Base-by-base conservation (phyloP, 2,113 vertebrate genomes). In the Phrynosoma platyrhinos region DNA sequence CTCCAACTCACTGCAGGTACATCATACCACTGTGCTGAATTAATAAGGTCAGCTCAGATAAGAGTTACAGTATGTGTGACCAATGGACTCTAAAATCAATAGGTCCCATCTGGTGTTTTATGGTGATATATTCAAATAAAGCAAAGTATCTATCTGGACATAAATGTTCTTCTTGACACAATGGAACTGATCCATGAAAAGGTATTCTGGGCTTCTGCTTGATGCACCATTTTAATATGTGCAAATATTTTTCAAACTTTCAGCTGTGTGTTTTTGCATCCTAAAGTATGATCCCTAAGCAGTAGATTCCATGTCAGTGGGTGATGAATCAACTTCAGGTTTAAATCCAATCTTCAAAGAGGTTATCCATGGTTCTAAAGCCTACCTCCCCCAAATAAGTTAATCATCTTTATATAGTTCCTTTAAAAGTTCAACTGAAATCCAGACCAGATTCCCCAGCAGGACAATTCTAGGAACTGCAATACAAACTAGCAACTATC, bases 81-180 rank as follows among this genome's bases (percentile, higher is more conserved):
- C 86, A 85, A 40, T 88, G 53, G 68, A 58, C 3, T 64, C 42
- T 79, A 30, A 86, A 86, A 79, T 68, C 58, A 78, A 12, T 79
- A 30, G 10, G 52, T 47, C 32, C 74, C 72, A 79, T 72, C 21
- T 55, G 83, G 55, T 76, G 25, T 64, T 77, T 77, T 72, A 74
- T 84, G 47, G 69, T n/a, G 21, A 74, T 74, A 27, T 84, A 40
- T 74, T 83, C 58, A 84, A 71, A 83, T 5, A 13, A 62, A 85
- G 36, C 32, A 62, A 76, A 64, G 25, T 12, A 84, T 76, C 52
- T 62, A 25, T 76, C 55, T 76, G 83, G 83, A 84, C n/a, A 75
- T 75, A 75, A 55, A 75, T 40, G 36, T 75, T n/a, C 3, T 52
- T 84, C 25, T 2, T 47, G n/a, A 36, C 68, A 83, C 72, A 32